A percentile compares a stretch with the other conserved stretches of the same genome.
phyloP scores from a whole-genome alignment of 2,888 invertebrate genomes.

The Drosophila flavopinicola region DNA sequence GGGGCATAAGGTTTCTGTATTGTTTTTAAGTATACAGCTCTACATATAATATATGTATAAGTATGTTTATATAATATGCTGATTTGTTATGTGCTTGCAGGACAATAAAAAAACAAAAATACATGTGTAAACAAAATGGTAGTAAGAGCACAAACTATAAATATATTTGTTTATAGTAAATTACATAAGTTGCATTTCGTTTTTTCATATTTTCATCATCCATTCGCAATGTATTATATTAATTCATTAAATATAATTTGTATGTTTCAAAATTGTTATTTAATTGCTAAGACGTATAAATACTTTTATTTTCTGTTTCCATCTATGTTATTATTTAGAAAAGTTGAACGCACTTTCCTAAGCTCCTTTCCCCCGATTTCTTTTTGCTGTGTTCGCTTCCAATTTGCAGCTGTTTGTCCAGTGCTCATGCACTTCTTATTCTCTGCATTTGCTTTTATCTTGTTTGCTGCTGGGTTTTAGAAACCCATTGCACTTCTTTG shows the following conservation, averaged over 20 bases:
- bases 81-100: conserved; percentile 39
- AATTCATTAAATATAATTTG: conserved; percentile 74
- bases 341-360: conserved; percentile 30
- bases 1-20: conserved; percentile 40
- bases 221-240: conserved; percentile 62
- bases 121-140: conserved; percentile 35
- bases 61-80: conserved; percentile 45
- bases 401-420: conserved; percentile 46
- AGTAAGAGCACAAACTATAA: conserved; percentile 69
- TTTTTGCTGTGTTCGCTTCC: conserved; percentile 7
- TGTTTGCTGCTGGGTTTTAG: conserved; percentile 43
- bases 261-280: conserved; percentile 71
- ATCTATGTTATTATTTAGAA: conserved; percentile 34
- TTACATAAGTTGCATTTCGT: conserved; percentile 54
- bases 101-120: conserved; percentile 7
- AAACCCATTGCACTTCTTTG: conserved; percentile 43
- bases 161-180: conserved; percentile 69
- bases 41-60: conserved; percentile 36
- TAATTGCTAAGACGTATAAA: conserved; percentile 75
- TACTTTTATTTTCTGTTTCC: conserved; percentile 65
- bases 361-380: conserved; percentile 10
- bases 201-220: conserved; percentile 42
- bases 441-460: conserved; percentile 12
- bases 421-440: conserved; percentile 24
- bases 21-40: conserved; percentile 35